These are phyloP conservation scores for Wiebesia pumilae DNA, from an alignment of 1,140 invertebrate genomes.

Conservation along the genomic window DNA sequence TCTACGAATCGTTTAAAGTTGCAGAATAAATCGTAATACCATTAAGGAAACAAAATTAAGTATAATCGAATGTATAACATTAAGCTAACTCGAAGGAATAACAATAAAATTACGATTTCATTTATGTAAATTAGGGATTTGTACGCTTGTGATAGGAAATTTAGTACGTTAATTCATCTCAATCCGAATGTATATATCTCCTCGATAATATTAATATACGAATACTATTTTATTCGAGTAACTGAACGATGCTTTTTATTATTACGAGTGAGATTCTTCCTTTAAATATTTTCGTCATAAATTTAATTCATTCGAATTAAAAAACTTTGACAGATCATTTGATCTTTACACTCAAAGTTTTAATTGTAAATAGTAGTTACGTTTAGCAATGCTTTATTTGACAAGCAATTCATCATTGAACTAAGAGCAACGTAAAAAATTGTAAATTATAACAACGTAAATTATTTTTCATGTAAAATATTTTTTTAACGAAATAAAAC, in stretches of 20 bases:
- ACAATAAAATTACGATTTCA: background rate
- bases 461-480: too few species aligned
- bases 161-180: background rate
- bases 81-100: background rate
- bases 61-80: background rate
- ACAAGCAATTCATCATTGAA: slow-evolving; percentile 3
- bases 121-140: background rate
- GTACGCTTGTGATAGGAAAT: too few species aligned
- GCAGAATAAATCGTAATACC: background rate
- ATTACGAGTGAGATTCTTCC: too few species aligned
- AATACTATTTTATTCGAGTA: background rate
- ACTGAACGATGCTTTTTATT: background rate
- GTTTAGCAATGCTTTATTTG: slow-evolving; percentile 49
- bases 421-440: background rate
- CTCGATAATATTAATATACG: background rate
- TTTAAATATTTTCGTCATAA: too few species aligned
- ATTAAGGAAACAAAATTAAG: background rate
- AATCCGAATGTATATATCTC: background rate
- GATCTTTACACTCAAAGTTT: slow-evolving; percentile 51
- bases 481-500: too few species aligned
- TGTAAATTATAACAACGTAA: too few species aligned
- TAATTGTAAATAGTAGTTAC: slow-evolving; percentile 52
- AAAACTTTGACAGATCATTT: background rate
- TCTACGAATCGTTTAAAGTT: background rate
- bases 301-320: too few species aligned